Conservation (phyloP, 2,797 vertebrate species). For the Telmatherina bonti region DNA sequence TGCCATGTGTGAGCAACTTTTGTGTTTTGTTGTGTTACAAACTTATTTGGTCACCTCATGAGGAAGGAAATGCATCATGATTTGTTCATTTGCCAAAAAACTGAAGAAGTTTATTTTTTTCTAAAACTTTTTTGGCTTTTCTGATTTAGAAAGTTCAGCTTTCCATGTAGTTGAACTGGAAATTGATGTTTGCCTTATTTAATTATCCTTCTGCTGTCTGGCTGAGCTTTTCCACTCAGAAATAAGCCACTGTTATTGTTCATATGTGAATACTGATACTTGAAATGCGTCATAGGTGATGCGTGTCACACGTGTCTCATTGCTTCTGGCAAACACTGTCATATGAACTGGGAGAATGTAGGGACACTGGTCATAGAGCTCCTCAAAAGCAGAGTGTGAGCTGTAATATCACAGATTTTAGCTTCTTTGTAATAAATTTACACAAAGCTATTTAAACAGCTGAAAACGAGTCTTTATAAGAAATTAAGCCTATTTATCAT, state of each 20-base stretch:
- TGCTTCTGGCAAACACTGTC: neutral
- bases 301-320: no score
- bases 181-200: constrained; percentile 17
- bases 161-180: constrained; percentile 1
- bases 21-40: constrained; percentile 26
- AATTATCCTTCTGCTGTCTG: constrained; percentile 26
- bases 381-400: neutral
- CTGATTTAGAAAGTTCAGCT: no score
- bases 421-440: neutral
- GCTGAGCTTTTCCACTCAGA: constrained; percentile 30
- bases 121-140: neutral
- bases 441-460: neutral
- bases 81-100: constrained; percentile 40
- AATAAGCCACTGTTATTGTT: constrained; percentile 3
- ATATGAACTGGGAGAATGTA: constrained; percentile 6
- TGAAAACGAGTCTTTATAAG: constrained; percentile 18
- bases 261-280: constrained; percentile 37
- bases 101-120: neutral
- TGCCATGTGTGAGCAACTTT: neutral
- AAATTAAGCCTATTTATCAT: no score
- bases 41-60: constrained; percentile 15
- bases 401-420: neutral
- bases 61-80: neutral
- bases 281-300: constrained; percentile 37
- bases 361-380: neutral